phyloP scores from a whole-genome alignment of 2,113 vertebrate genomes.

The Bucco capensis region DNA sequence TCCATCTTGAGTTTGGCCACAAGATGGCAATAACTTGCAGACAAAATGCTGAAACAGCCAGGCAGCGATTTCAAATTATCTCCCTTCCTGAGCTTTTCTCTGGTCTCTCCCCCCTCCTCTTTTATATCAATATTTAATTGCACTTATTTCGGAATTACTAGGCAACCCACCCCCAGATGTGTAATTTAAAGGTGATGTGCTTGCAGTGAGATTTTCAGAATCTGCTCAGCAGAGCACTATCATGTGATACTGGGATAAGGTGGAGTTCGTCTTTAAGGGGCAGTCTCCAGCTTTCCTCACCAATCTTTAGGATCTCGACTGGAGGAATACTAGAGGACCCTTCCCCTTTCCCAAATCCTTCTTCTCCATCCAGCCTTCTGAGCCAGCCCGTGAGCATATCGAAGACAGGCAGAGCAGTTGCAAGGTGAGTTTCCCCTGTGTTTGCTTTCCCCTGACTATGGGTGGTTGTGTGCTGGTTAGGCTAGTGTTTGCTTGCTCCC shows the following conservation, averaged over 20 bases:
- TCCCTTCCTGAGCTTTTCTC: not conserved
- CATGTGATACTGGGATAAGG: conserved; percentile 71
- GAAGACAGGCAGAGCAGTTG: not conserved
- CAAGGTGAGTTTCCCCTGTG: conserved; percentile 42
- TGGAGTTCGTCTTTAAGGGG: conserved; percentile 75
- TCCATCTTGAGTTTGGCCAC: conserved; percentile 41
- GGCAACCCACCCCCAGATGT: conserved; percentile 66
- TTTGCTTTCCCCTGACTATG: not conserved
- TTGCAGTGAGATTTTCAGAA: conserved; percentile 24
- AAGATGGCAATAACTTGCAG: conserved; percentile 73
- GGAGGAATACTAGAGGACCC: conserved; percentile 8
- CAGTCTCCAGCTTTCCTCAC: conserved; percentile 60
- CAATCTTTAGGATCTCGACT: conserved; percentile 52
- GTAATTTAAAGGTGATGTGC: conserved; percentile 34
- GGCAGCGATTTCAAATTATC: not conserved
- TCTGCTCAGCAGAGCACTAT: conserved; percentile 26
- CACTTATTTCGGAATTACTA: conserved; percentile 52
- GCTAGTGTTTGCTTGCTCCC: not conserved
- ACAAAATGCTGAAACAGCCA: conserved; percentile 37
- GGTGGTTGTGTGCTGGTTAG: not conserved
- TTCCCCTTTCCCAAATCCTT: not conserved
- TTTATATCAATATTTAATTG: conserved; percentile 18
- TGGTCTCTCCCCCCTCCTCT: not conserved
- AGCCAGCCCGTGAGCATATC: not conserved
- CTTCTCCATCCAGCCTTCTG: not conserved